Conservation (phyloP, 2,113 vertebrate species). For the Actenoides hombroni region DNA sequence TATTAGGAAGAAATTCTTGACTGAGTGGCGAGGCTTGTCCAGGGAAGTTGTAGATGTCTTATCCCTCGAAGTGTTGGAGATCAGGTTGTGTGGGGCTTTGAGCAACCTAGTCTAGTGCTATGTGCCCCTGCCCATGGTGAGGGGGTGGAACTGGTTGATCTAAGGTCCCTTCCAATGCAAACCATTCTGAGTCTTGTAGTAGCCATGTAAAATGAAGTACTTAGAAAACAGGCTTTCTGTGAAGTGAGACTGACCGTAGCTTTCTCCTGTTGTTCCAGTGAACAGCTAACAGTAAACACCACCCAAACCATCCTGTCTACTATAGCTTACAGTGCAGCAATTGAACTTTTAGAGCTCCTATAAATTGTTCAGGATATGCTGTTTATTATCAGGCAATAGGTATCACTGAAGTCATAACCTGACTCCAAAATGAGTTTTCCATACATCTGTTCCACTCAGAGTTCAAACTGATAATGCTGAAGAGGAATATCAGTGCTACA, state of each 20-base stretch:
- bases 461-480: constrained; percentile 50
- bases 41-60: too few species aligned
- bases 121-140: too few species aligned
- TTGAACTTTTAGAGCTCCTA: background rate
- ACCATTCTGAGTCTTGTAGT: too few species aligned
- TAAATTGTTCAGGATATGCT: background rate
- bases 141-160: too few species aligned
- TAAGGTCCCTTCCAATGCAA: too few species aligned
- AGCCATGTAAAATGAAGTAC: background rate
- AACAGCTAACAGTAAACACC: background rate
- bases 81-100: too few species aligned
- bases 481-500: constrained; percentile 24
- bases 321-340: background rate
- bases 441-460: constrained; percentile 52
- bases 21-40: too few species aligned
- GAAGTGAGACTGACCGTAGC: background rate
- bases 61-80: too few species aligned
- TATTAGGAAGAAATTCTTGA: too few species aligned
- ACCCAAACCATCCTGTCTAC: background rate
- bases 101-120: too few species aligned
- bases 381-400: constrained; percentile 44
- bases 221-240: background rate
- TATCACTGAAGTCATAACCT: constrained; percentile 9
- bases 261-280: background rate
- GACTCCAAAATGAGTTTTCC: constrained; percentile 56